Conservation (phyloP, 2,113 vertebrate genomes). For the Larimichthys polyactis region DNA sequence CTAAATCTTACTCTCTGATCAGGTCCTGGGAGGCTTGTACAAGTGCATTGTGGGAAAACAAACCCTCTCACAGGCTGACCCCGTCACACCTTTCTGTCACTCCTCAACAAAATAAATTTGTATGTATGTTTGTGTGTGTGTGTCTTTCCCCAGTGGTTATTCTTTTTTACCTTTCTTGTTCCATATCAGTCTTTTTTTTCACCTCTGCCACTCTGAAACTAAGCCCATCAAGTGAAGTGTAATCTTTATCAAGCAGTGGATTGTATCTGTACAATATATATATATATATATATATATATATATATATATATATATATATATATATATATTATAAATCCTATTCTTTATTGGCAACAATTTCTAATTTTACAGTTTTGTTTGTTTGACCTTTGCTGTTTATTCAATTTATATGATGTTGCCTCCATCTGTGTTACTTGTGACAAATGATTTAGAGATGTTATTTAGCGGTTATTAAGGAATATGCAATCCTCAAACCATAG, state of each 20-base stretch:
- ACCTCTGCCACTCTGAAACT: not conserved
- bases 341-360: not conserved
- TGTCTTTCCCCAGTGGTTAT: slow-evolving; percentile 7
- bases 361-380: not conserved
- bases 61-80: slow-evolving; percentile 57
- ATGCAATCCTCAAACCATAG: not conserved
- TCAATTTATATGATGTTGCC: not conserved
- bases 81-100: slow-evolving; percentile 59
- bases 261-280: not conserved
- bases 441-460: too few species aligned
- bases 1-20: slow-evolving; percentile 55
- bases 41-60: slow-evolving; percentile 56
- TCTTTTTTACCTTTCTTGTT: slow-evolving; percentile 1
- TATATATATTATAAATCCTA: too few species aligned
- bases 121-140: slow-evolving; percentile 16
- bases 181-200: not conserved
- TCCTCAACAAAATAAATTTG: slow-evolving; percentile 38
- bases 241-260: not conserved
- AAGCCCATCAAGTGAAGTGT: slow-evolving; percentile 3
- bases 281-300: too few species aligned
- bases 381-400: not conserved
- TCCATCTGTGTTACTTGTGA: too few species aligned
- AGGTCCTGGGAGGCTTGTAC: slow-evolving; percentile 38
- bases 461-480: not conserved
- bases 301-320: too few species aligned